Base-by-base conservation (phyloP, 2,888 invertebrate genomes). In the Argyresthia goedartella region DNA sequence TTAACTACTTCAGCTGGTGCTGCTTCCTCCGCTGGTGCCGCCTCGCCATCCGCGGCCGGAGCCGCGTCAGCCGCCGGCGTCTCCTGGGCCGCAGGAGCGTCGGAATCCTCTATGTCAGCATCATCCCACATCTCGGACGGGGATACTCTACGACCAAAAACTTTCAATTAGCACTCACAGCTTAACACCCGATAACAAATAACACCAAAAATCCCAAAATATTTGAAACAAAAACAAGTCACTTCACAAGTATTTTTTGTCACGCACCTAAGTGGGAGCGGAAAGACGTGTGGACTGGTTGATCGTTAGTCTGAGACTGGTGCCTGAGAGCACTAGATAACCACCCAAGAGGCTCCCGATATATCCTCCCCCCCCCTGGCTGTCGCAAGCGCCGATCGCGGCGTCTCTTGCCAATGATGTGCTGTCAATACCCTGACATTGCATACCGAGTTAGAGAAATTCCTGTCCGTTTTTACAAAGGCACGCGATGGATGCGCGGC, bases 81-180 rank as follows among this genome's bases (percentile, higher is more conserved):
- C 1, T 56, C 60, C 3, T 56, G 62, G 0, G 66, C 62, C 1
- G 61, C 75, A 46, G 75, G 81, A 42, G 71, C 87, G 11, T 66
- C 76, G 1, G 66, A 11, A 66, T 88, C 89, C 64, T 85, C 84
- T 62, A 87, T 86, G 72, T 89, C 80, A 68, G 79, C 82, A 58
- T 80, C 90, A 74, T 90, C 90, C 85, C 84, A 84, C 84, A 86
- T 87, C 67, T 72, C 66, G 80, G 58, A 67, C 67, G 71, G 68
- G 73, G 74, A 63, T 71, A 64, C 68, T 80, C 79, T 80, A 66
- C 59, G 71, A 67, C 69, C 59, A 76, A 73, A 81, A 75, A 73
- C 41, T n/a, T 46, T 39, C 50, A 53, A 34, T 49, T 44, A 53
- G 53, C 48, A 52, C 49, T 41, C 64, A 67, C 66, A 59, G 59